Evolutionary conservation across 2,113 vertebrate genomes (phyloP), one percentile per base, ranked within the genome.

Genomic region (Blennius ocellaris): DNA sequence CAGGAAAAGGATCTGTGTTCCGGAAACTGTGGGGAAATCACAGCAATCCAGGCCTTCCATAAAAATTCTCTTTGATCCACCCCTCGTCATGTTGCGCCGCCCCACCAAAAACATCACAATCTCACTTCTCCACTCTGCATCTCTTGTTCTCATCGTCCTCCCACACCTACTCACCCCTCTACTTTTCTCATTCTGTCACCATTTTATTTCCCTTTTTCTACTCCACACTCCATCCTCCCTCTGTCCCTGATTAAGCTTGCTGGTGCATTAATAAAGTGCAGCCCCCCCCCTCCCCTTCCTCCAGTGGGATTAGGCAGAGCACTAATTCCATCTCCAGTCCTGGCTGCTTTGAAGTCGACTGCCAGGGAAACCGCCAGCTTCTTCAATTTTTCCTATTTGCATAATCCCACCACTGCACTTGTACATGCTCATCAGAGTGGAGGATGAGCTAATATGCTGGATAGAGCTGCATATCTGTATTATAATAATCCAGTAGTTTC

Each of bases 281-380:
- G 73, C 65, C 50, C 74, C 51, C 63, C 68, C 54, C 64, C 70
- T 82, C 58, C 44, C 84, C 81, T 73, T 87, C 84, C 88, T 89
- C 90, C 85, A 81, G 69, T 86, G 87, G 92, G 91, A 93, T 93
- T 93, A 93, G 85, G 76, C 81, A 76, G 69, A 82, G 88, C 84
- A 86, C 87, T 92, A 93, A 94, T 94, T 93, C 92, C 90, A 87
- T 92, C 88, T 89, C 83, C 87, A 71, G 87, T 87, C 73, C 78
- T 67, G 81, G 79, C 79, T 47, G 84, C 93, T 94, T 94, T 94
- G 90, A 94, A 93, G 92, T 92, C 63, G 76, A 89, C 88, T 92
- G 84, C 82, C 79, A 90, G 84, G 68, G 69, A 86, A 90, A 86
- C 81, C 78, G 56, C 80, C 69, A 67, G 83, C 83, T 87, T 73